Percentiles rank a stretch among this genome's conserved stretches.
Conservation (phyloP, 2,113 vertebrate species). For the Trachemys scripta region DNA sequence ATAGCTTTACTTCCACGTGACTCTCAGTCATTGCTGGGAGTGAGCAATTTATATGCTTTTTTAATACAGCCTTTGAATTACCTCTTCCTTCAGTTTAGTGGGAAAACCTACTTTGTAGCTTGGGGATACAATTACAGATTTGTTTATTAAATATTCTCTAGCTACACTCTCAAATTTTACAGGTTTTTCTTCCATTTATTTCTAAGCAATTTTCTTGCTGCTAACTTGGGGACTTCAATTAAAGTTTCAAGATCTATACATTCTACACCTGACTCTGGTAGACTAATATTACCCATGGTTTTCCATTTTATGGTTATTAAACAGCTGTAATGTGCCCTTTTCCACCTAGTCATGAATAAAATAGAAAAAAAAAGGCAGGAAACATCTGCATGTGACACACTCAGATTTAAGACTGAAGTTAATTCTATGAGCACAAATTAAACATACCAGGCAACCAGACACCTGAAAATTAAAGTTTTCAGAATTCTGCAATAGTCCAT, state of each 20-base stretch:
- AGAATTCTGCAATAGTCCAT: neutral
- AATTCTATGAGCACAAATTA: neutral
- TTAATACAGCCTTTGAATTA: slow-evolving; percentile 17
- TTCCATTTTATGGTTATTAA: neutral
- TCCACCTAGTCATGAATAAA: neutral
- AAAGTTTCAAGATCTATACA: neutral
- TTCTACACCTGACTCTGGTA: neutral
- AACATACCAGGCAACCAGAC: neutral
- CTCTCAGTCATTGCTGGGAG: neutral
- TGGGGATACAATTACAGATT: neutral
- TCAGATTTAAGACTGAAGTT: neutral
- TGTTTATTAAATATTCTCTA: slow-evolving; percentile 5
- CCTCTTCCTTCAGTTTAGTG: neutral
- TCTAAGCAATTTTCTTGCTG: neutral
- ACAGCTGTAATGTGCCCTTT: neutral
- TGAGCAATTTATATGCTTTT: neutral
- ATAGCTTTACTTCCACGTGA: neutral
- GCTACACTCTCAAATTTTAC: neutral
- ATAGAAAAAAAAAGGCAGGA: neutral
- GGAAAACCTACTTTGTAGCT: neutral
- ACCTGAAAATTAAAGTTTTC: neutral
- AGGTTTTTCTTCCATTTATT: neutral
- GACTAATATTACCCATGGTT: neutral
- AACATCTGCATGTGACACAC: neutral
- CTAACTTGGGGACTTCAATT: neutral